A percentile compares a stretch with the other conserved stretches of the same genome.
These are phyloP conservation scores for Tringa solitaria DNA, from an alignment of 2,113 vertebrate genomes.

Conservation along the genomic window DNA sequence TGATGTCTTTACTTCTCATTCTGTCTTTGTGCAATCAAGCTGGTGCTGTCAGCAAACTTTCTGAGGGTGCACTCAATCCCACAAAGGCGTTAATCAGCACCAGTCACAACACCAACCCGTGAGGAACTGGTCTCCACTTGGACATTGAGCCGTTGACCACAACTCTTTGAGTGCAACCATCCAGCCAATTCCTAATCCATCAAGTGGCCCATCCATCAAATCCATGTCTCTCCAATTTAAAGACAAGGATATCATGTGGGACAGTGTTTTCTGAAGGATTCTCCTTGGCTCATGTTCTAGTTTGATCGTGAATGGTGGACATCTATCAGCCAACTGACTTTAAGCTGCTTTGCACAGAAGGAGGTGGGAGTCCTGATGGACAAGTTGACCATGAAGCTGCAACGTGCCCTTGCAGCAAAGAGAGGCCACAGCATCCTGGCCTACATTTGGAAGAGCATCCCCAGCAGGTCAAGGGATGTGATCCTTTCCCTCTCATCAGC, in stretches of 20 bases:
- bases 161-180: not conserved
- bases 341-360: not conserved
- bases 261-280: not conserved
- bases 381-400: not conserved
- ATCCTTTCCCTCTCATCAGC: not conserved
- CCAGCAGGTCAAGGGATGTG: not conserved
- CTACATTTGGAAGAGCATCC: not conserved
- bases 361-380: not conserved
- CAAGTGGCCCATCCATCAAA: not conserved
- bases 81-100: not conserved
- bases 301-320: not conserved
- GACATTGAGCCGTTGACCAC: not conserved
- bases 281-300: not conserved
- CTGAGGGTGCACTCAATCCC: not conserved
- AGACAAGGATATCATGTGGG: not conserved
- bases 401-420: not conserved
- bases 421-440: not conserved
- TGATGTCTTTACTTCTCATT: too few species aligned
- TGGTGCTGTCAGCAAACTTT: not conserved
- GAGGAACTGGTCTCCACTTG: not conserved
- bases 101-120: not conserved
- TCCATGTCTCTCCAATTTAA: not conserved
- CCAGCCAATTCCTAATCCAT: not conserved
- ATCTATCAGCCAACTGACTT: not conserved
- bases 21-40: not conserved